Evolutionary conservation across 2,797 vertebrate species (phyloP).

Genomic region (Pseudochirops cupreus): DNA sequence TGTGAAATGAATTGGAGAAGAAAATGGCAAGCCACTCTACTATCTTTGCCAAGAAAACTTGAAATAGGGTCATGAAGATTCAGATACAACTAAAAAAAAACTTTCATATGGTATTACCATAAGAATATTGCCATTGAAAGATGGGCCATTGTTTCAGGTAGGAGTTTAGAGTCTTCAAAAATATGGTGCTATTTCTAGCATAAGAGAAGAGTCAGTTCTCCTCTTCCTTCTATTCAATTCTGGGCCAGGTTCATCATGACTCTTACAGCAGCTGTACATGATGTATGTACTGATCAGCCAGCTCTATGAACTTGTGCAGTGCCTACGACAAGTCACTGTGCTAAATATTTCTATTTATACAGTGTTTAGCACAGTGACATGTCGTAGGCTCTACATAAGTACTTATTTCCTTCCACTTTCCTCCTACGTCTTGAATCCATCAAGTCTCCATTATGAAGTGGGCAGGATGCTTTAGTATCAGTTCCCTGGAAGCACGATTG

Average conservation of each 20-base stretch:
- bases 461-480: neutral
- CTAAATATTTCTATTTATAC: neutral
- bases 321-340: too few species aligned
- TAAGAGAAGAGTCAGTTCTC: too few species aligned
- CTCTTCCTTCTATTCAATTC: too few species aligned
- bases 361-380: neutral
- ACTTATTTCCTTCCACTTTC: neutral
- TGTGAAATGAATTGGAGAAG: neutral
- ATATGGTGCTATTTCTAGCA: too few species aligned
- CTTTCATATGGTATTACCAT: too few species aligned
- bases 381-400: neutral
- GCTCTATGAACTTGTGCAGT: neutral
- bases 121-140: too few species aligned
- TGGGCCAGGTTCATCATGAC: too few species aligned
- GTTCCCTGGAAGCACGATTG: neutral
- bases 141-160: too few species aligned
- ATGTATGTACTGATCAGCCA: neutral
- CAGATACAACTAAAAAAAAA: neutral
- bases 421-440: neutral
- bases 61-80: neutral
- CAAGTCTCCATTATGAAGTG: neutral
- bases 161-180: too few species aligned
- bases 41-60: neutral
- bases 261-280: neutral
- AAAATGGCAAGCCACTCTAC: neutral